Conservation (phyloP, 2,888 invertebrate species). For the Stenodera caucasica region DNA sequence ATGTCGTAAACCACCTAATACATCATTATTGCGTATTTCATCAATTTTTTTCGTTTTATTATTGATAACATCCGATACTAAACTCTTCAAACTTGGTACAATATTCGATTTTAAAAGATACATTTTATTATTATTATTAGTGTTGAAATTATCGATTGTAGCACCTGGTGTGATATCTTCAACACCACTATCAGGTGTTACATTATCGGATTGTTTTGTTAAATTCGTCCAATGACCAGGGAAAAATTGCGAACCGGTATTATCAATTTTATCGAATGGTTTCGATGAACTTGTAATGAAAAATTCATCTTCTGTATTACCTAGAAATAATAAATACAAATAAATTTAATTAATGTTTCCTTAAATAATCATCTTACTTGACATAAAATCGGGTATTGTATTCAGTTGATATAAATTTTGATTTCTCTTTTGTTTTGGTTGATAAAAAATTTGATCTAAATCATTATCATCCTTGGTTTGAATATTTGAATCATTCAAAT, state of each 20-base stretch:
- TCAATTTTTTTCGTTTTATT: conserved; percentile 38
- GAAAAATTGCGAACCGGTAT: conserved; percentile 70
- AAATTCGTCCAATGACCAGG: conserved; percentile 59
- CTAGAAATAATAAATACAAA: conserved; percentile 16
- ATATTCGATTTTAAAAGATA: conserved; percentile 14
- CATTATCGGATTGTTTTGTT: conserved; percentile 52
- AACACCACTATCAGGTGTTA: conserved; percentile 66
- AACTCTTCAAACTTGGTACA: conserved; percentile 45
- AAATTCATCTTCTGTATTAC: conserved; percentile 63
- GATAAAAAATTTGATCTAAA: conserved; percentile 32
- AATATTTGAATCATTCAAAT: conserved; percentile 42
- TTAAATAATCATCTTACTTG: conserved; percentile 39
- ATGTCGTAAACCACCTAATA: conserved; percentile 70
- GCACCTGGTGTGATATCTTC: conserved; percentile 61
- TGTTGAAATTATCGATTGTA: conserved; percentile 19
- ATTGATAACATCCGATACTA: conserved; percentile 44
- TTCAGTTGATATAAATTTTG: conserved; percentile 45
- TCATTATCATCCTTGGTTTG: conserved; percentile 35
- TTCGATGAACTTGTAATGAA: conserved; percentile 73
- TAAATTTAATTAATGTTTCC: not conserved
- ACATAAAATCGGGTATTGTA: conserved; percentile 39
- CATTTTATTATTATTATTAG: not conserved
- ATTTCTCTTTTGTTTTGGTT: conserved; percentile 35
- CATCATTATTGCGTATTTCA: conserved; percentile 32
- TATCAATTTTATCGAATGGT: conserved; percentile 67